These are phyloP conservation scores for Tolypeutes matacus DNA, from an alignment of 2,797 vertebrate genomes.

Conservation along the genomic window DNA sequence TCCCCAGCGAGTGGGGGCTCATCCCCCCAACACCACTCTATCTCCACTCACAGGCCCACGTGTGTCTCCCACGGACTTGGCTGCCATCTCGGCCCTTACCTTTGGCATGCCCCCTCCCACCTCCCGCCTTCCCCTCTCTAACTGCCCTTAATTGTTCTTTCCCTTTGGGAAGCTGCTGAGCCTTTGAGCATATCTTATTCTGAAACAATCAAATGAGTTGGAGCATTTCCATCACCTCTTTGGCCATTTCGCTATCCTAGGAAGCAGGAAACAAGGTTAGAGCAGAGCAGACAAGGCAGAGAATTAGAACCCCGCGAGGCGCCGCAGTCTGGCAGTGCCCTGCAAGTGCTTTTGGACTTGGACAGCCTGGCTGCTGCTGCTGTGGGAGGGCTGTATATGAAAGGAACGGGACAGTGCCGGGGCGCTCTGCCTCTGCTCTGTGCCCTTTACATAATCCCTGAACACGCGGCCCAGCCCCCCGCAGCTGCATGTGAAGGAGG, in stretches of 20 bases:
- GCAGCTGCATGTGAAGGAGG: not conserved
- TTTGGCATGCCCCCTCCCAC: too few species aligned
- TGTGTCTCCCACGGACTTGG: too few species aligned
- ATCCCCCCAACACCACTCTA: rapidly evolving
- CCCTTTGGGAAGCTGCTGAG: not conserved
- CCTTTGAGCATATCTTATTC: not conserved
- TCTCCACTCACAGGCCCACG: not conserved
- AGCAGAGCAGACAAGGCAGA: not conserved
- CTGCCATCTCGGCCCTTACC: not conserved
- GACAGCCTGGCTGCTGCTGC: not conserved
- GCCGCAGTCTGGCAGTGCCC: rapidly evolving
- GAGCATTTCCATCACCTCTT: not conserved
- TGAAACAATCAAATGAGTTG: not conserved
- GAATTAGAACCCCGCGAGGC: rapidly evolving
- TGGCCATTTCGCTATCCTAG: not conserved
- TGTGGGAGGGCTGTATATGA: not conserved
- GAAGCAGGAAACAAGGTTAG: not conserved
- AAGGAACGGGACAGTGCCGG: not conserved
- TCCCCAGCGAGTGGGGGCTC: not conserved
- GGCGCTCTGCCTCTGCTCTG: not conserved
- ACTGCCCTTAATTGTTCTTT: not conserved
- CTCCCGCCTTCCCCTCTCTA: not conserved
- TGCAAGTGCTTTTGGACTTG: not conserved
- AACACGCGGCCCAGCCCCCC: not conserved
- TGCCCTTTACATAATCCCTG: not conserved